Percentiles rank a stretch among this genome's conserved stretches.
Evolutionary conservation across 2,888 invertebrate genomes (phyloP).

Genomic region (Allolobophora icterica): DNA sequence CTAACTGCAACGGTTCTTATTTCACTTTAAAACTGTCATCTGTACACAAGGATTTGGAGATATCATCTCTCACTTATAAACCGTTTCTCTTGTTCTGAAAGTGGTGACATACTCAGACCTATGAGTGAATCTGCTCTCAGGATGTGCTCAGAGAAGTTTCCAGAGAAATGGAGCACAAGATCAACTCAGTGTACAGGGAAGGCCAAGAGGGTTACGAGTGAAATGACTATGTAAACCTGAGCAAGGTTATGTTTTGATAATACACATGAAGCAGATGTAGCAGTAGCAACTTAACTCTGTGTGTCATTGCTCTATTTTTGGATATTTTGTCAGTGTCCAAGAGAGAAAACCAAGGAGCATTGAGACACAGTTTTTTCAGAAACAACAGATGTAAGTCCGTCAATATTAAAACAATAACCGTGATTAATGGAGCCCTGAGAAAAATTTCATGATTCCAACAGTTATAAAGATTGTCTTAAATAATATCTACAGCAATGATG

Average conservation of each 20-base stretch:
- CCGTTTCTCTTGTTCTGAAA: no score
- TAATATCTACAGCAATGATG: background rate
- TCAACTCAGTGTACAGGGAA: background rate
- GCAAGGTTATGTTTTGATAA: background rate
- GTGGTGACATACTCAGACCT: no score
- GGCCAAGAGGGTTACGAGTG: background rate
- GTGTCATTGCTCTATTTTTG: background rate
- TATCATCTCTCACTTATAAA: no score
- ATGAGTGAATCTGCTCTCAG: no score
- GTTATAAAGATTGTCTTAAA: background rate
- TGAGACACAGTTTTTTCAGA: constrained; percentile 53
- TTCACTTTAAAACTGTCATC: no score
- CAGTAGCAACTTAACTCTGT: background rate
- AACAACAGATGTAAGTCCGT: constrained; percentile 55
- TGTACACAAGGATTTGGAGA: no score
- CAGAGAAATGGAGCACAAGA: no score
- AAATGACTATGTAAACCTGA: background rate
- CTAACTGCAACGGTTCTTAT: no score
- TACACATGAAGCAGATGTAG: background rate
- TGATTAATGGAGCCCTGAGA: background rate
- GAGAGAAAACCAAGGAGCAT: constrained; percentile 51
- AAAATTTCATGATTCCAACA: background rate
- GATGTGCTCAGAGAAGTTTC: no score
- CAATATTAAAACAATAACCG: background rate
- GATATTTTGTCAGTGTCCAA: background rate